Conservation (phyloP, 2,888 invertebrate genomes). For the Ryuthela nishihirai region DNA sequence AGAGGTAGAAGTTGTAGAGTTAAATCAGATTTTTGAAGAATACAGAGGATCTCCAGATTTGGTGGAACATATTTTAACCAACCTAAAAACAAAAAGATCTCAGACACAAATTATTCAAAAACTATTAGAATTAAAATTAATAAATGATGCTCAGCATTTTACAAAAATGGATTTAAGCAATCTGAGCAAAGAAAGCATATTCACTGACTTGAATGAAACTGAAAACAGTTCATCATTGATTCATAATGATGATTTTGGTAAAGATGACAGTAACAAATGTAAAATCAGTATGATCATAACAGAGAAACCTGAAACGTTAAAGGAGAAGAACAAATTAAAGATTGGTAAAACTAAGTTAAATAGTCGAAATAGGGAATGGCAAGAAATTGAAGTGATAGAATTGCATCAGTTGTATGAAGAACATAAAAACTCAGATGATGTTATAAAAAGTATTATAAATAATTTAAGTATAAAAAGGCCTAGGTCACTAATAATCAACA, state of each 20-base stretch:
- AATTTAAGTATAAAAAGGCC: conserved; percentile 15
- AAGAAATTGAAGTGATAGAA: conserved; percentile 82
- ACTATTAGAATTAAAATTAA: not conserved
- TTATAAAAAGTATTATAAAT: conserved; percentile 57
- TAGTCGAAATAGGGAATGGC: conserved; percentile 66
- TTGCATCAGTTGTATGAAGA: conserved; percentile 77
- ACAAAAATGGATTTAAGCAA: not conserved
- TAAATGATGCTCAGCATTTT: not conserved
- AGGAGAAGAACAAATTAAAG: not conserved
- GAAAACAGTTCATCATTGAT: no score
- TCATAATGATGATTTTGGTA: no score
- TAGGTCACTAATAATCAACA: conserved; percentile 6
- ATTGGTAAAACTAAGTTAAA: no score
- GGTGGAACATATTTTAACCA: not conserved
- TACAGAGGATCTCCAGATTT: not conserved
- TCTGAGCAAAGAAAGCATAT: no score
- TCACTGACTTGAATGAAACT: no score
- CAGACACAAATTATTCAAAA: not conserved
- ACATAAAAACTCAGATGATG: conserved; percentile 63
- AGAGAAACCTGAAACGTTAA: not conserved
- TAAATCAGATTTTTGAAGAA: not conserved
- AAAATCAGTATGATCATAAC: no score
- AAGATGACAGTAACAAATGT: no score
- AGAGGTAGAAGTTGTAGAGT: not conserved
- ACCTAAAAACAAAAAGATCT: not conserved